Evolutionary conservation across 2,797 vertebrate species (phyloP).

Genomic region (Gymnodraco acuticeps): DNA sequence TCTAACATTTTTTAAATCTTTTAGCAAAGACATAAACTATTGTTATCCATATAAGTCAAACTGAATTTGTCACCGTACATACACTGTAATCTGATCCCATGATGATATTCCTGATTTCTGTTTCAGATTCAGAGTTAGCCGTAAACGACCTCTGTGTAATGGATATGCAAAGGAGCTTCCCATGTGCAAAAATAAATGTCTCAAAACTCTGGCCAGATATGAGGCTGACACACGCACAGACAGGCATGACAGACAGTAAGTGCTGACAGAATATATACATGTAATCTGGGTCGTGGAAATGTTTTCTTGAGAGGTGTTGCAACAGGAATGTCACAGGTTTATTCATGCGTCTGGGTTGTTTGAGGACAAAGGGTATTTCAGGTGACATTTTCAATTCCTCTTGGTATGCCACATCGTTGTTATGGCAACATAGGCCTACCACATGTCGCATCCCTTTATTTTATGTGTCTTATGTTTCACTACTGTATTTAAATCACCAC

Average conservation of each 20-base stretch:
- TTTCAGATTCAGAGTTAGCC: constrained; percentile 59
- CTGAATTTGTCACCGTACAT: not conserved
- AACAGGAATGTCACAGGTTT: not conserved
- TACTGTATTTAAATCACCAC: not conserved
- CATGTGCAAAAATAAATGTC: constrained; percentile 32
- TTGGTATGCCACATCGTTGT: not conserved
- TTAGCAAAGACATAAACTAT: not conserved
- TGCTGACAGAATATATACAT: not conserved
- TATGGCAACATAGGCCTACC: not conserved
- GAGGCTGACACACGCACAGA: constrained; percentile 4
- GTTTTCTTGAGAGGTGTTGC: not conserved
- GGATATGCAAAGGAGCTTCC: constrained; percentile 13
- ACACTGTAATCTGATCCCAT: not conserved
- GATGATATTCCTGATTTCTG: constrained; percentile 11
- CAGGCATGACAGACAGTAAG: constrained; percentile 25
- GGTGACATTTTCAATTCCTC: constrained; percentile 4
- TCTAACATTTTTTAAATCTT: not conserved
- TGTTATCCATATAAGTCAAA: not conserved
- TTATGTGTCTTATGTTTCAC: not conserved
- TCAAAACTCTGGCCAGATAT: constrained; percentile 20
- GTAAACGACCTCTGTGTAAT: constrained; percentile 30
- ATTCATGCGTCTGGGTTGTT: not conserved
- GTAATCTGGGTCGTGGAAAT: not conserved
- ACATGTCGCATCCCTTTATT: not conserved
- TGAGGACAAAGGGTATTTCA: constrained; percentile 5